Percentiles rank a stretch among this genome's conserved stretches.
phyloP scores from a whole-genome alignment of 2,888 invertebrate species.

The Molanna angustata region DNA sequence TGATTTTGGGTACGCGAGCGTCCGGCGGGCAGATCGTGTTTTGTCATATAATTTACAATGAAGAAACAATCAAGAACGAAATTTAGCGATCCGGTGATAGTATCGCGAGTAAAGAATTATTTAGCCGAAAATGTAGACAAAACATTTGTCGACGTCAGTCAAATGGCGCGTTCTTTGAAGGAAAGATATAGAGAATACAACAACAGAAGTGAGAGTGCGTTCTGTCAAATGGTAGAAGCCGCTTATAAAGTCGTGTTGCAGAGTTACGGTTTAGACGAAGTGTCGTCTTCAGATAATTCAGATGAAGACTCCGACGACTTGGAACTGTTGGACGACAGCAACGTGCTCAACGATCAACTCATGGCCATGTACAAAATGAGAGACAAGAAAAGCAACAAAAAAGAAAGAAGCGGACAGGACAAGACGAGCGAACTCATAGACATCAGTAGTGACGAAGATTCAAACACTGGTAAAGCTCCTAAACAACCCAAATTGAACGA shows the following conservation, averaged over 20 bases:
- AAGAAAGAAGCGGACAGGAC: constrained; percentile 42
- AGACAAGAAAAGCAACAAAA: constrained; percentile 46
- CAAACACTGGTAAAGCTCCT: constrained; percentile 43
- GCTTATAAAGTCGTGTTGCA: constrained; percentile 73
- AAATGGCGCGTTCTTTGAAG: constrained; percentile 79
- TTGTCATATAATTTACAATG: constrained; percentile 37
- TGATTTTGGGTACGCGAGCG: constrained; percentile 10
- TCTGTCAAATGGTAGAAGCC: constrained; percentile 71
- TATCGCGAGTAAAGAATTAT: constrained; percentile 67
- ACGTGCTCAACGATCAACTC: constrained; percentile 62
- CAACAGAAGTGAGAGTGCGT: constrained; percentile 75
- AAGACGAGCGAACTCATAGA: constrained; percentile 49
- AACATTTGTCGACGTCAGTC: constrained; percentile 77
- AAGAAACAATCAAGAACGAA: constrained; percentile 53
- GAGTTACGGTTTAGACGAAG: constrained; percentile 63
- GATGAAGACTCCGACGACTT: constrained; percentile 62
- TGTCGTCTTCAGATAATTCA: constrained; percentile 57
- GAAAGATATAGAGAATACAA: constrained; percentile 71
- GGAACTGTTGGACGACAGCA: constrained; percentile 77
- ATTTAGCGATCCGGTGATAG: constrained; percentile 55
- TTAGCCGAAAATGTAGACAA: constrained; percentile 77
- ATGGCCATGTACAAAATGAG: constrained; percentile 54
- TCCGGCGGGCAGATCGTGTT: constrained; percentile 19
- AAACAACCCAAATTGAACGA: constrained; percentile 53
- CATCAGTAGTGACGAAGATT: constrained; percentile 50